Percentiles rank a stretch among this genome's conserved stretches.
phyloP scores from a whole-genome alignment of 2,797 vertebrate species.

The Macrochelys suwanniensis region DNA sequence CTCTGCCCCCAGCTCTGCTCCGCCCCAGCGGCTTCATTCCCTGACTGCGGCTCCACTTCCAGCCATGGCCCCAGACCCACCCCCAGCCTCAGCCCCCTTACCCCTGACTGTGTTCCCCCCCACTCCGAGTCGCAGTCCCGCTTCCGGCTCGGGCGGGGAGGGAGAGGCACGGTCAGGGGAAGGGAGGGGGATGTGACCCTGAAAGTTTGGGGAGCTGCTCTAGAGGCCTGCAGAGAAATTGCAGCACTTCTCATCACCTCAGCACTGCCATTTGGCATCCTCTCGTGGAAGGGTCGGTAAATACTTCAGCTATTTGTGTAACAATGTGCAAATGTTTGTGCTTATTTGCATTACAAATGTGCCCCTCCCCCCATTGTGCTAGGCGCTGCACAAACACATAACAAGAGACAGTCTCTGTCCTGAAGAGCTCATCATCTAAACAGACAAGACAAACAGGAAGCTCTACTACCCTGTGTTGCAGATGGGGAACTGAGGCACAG shows the following conservation, averaged over 20 bases:
- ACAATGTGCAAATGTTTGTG: not conserved
- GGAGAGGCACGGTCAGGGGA: too few species aligned
- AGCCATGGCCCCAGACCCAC: too few species aligned
- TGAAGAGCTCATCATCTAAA: not conserved
- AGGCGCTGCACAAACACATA: not conserved
- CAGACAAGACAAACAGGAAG: not conserved
- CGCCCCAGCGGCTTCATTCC: too few species aligned
- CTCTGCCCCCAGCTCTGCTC: too few species aligned
- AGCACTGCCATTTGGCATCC: not conserved
- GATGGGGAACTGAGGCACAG: not conserved
- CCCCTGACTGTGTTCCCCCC: too few species aligned
- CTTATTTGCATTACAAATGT: not conserved
- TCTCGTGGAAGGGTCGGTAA: not conserved
- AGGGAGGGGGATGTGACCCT: too few species aligned
- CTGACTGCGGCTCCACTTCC: too few species aligned
- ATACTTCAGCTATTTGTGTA: not conserved
- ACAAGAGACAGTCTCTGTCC: not conserved
- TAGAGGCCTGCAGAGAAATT: not conserved
- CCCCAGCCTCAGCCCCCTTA: too few species aligned
- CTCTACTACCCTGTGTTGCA: not conserved
- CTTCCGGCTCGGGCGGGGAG: too few species aligned
- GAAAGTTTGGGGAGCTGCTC: not conserved
- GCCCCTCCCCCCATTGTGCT: fast-evolving
- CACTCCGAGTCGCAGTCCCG: too few species aligned
- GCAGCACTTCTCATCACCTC: not conserved